Base-by-base conservation (phyloP, 2,888 invertebrate genomes). In the Synergus umbraculus region DNA sequence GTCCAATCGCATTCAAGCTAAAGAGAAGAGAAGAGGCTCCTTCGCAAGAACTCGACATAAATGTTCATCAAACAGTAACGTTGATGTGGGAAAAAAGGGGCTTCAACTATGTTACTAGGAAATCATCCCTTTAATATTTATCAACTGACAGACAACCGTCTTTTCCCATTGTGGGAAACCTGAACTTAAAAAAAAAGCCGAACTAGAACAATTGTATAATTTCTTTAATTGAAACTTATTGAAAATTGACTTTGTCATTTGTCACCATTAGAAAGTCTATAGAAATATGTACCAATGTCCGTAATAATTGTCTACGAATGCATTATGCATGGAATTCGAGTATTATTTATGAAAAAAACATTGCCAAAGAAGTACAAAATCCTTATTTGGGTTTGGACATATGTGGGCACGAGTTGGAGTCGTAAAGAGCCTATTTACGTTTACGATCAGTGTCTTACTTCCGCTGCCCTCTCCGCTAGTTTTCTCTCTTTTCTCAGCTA, bases 71-170 rank as follows among this genome's bases (percentile, higher is more conserved):
- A 63, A 63, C 12, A 29, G 12, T 64, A 15, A 64, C 37, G 29
- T 15, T 64, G 22, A 64, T 64, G 13, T 37, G 15, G 29, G 64
- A 64, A 64, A 64, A 64, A 64, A 37, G 37, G 15, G 37, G 5
- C 64, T 29, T 29, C 64, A 64, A 64, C 29, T 64, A 37, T 64
- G 64, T 64, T 64, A 64, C 64, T 64, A 13, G 64, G 64, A 64
- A 64, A 64, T 37, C 64, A 37, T 37, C 29, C 29, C 64, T 64
- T 64, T 13, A 64, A 64, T 64, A 64, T 64, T 29, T 64, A 64
- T 64, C 15, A 64, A 15, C 64, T 64, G 13, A 12, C 15, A 37
- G 5, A 15, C 29, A 15, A 29, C 3, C 29, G 7, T 29, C 37
- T 15, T 64, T 37, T 64, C 37, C 37, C 13, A 15, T 64, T 64